These are phyloP conservation scores for Drosophila birchii DNA, from an alignment of 2,888 invertebrate genomes.

Conservation along the genomic window DNA sequence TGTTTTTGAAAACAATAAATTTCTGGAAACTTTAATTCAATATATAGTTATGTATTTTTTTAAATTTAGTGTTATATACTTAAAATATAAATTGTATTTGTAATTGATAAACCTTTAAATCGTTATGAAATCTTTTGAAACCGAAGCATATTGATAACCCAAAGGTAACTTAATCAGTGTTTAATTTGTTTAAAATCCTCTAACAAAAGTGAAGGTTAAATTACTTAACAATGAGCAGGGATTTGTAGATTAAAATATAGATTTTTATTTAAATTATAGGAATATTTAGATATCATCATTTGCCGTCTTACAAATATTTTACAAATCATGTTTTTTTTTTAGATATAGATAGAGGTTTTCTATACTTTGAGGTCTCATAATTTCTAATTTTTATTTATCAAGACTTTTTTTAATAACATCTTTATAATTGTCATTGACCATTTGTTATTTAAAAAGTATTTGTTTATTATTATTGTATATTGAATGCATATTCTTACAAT, in stretches of 20 bases:
- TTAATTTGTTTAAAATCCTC: conserved; percentile 3
- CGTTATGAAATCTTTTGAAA: neutral
- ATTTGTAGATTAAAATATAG: neutral
- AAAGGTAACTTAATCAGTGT: neutral
- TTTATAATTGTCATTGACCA: no score
- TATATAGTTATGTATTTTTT: neutral
- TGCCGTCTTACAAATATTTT: neutral
- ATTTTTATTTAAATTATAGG: neutral
- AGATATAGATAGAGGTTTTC: no score
- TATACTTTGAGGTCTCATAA: no score
- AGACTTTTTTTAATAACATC: no score
- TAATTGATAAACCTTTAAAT: neutral
- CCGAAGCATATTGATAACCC: neutral
- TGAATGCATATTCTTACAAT: no score
- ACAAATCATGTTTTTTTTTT: no score
- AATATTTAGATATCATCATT: neutral
- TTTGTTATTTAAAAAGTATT: no score
- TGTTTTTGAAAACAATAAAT: neutral
- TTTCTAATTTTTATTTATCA: no score
- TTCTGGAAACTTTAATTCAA: neutral
- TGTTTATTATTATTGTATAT: no score
- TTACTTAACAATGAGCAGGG: neutral
- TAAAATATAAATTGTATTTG: neutral
- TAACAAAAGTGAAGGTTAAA: conserved; percentile 24
- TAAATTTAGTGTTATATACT: neutral